Evolutionary conservation across 2,888 invertebrate species (phyloP).

Genomic region (Eurois occulta): DNA sequence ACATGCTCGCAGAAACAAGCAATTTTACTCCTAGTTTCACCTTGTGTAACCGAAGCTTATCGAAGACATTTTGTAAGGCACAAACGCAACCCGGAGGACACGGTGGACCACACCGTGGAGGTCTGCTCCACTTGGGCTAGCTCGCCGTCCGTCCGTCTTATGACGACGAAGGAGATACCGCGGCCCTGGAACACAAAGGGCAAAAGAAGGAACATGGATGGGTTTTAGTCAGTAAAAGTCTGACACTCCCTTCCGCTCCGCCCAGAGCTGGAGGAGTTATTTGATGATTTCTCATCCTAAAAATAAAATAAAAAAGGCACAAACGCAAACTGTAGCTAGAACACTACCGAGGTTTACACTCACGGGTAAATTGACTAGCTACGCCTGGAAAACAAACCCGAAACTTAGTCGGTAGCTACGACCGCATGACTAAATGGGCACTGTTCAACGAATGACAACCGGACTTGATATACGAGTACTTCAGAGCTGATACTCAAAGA

Average conservation of each 20-base stretch:
- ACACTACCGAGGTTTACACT: background rate
- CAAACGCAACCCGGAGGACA: too few relatives aligned
- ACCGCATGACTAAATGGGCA: slow-evolving; percentile 22
- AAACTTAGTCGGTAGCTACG: background rate
- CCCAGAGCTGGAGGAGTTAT: too few relatives aligned
- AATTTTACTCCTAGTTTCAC: background rate
- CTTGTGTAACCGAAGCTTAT: background rate
- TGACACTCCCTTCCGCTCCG: too few relatives aligned
- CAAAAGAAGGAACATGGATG: too few relatives aligned
- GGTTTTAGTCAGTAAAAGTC: too few relatives aligned
- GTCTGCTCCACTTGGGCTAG: too few relatives aligned
- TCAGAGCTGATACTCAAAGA: slow-evolving; percentile 32
- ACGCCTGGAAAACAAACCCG: background rate
- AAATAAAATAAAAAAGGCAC: too few relatives aligned
- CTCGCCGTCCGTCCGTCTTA: too few relatives aligned
- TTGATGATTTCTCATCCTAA: too few relatives aligned
- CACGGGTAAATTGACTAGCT: slow-evolving; percentile 14
- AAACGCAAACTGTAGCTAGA: slow-evolving; percentile 9
- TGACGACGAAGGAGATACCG: too few relatives aligned
- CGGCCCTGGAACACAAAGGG: too few relatives aligned
- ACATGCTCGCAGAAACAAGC: background rate
- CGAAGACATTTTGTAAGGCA: background rate
- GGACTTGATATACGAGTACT: slow-evolving; percentile 28
- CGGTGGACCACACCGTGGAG: too few relatives aligned
- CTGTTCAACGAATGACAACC: slow-evolving; percentile 16